These are phyloP conservation scores for Lepidurus packardi DNA, from an alignment of 1,140 invertebrate genomes.

Conservation along the genomic window DNA sequence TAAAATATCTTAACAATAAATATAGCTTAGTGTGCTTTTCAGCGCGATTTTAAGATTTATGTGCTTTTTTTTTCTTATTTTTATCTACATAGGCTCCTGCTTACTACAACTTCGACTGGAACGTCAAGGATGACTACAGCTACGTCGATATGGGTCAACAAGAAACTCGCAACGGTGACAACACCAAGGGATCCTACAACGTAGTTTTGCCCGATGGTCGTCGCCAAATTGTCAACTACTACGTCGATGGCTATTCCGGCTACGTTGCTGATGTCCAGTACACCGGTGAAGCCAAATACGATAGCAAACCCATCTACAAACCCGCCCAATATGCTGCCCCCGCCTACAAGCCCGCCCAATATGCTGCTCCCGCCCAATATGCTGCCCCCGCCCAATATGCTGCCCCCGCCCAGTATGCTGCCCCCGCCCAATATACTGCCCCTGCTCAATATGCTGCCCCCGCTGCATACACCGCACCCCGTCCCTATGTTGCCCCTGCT, in stretches of 20 bases:
- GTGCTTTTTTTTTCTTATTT: not conserved
- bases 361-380: constrained; percentile 23
- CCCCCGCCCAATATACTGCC: constrained; percentile 24
- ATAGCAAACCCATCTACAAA: constrained; percentile 33
- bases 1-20: too few species aligned
- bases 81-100: not conserved
- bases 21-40: not conserved
- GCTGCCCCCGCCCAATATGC: constrained; percentile 32
- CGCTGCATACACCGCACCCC: too few species aligned
- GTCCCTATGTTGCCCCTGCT: too few species aligned
- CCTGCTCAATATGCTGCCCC: not conserved
- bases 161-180: constrained; percentile 38
- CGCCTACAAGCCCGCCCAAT: constrained; percentile 9
- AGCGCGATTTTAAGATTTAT: not conserved
- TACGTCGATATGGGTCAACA: constrained; percentile 37
- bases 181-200: constrained; percentile 38
- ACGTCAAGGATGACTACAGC: constrained; percentile 42
- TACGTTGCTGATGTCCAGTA: constrained; percentile 38
- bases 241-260: constrained; percentile 35
- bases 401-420: constrained; percentile 32
- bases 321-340: constrained; percentile 30
- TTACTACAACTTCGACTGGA: constrained; percentile 37
- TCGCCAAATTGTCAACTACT: constrained; percentile 37
- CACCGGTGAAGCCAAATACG: constrained; percentile 37
- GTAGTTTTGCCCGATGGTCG: constrained; percentile 40